phyloP scores from a whole-genome alignment of 1,140 invertebrate species.

The Drosophila malerkotliana region DNA sequence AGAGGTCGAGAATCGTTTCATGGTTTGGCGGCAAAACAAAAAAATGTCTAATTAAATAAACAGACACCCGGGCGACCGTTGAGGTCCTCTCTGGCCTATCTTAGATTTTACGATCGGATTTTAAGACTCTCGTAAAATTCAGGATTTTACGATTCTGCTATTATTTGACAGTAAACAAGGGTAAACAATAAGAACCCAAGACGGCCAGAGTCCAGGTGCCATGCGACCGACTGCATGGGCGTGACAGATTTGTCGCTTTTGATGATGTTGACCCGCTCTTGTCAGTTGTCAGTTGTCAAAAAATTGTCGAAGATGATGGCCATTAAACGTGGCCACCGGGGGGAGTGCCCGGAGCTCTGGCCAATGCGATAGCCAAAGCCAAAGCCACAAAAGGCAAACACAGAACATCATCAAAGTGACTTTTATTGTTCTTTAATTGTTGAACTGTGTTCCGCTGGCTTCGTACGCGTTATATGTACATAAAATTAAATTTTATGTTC shows the following conservation, averaged over 20 bases:
- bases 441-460: constrained; percentile 66
- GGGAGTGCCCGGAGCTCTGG: constrained; percentile 2
- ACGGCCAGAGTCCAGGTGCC: constrained; percentile 42
- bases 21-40: constrained; percentile 11
- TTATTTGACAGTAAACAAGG: constrained; percentile 75
- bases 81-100: constrained; percentile 30
- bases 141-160: constrained; percentile 60
- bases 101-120: constrained; percentile 55
- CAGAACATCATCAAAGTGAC: constrained; percentile 55
- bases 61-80: constrained; percentile 26
- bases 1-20: neutral
- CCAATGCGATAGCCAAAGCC: constrained; percentile 5
- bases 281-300: constrained; percentile 65
- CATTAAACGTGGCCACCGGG: constrained; percentile 46
- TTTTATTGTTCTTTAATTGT: constrained; percentile 80
- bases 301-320: constrained; percentile 57
- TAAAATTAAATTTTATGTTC: constrained; percentile 73
- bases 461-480: constrained; percentile 44
- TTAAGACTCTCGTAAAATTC: constrained; percentile 53
- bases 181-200: constrained; percentile 11
- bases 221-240: constrained; percentile 30
- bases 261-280: constrained; percentile 40
- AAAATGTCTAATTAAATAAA: constrained; percentile 70
- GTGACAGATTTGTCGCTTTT: constrained; percentile 56
- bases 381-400: constrained; percentile 5